Evolutionary conservation across 1,140 invertebrate species (phyloP).

Genomic region (Leguminivora glycinivorella): DNA sequence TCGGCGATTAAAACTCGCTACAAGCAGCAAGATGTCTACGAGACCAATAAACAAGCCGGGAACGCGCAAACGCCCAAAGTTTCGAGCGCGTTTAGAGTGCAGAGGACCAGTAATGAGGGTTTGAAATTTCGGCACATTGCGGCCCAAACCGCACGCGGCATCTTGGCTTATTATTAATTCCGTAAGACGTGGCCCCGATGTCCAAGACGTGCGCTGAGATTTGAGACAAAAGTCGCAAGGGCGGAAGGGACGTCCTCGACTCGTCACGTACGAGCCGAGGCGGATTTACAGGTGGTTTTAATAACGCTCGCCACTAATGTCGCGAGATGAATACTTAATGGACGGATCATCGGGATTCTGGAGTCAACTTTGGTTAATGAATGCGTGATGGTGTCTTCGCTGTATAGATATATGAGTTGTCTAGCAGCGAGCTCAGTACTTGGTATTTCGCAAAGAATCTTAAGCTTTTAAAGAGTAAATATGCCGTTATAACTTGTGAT

Average conservation of each 20-base stretch:
- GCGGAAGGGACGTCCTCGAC: constrained; percentile 53
- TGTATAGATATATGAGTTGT: constrained; percentile 17
- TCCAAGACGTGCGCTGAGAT: constrained; percentile 77
- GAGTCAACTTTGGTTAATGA: constrained; percentile 41
- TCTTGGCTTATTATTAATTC: constrained; percentile 79
- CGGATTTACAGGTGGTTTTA: constrained; percentile 78
- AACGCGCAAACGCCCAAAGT: constrained; percentile 70
- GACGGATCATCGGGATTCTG: constrained; percentile 64
- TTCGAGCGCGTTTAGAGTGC: constrained; percentile 71
- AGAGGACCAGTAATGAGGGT: constrained; percentile 75
- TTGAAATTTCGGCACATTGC: constrained; percentile 75
- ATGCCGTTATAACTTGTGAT: too few relatives aligned
- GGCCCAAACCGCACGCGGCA: constrained; percentile 71
- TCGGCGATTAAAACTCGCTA: constrained; percentile 68
- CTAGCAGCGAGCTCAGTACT: background rate
- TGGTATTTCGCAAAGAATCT: background rate
- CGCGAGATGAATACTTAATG: constrained; percentile 77
- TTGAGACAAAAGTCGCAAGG: constrained; percentile 74
- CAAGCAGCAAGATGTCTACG: constrained; percentile 62
- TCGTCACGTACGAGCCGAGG: constrained; percentile 59
- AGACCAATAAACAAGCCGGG: constrained; percentile 71
- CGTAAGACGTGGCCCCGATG: constrained; percentile 78
- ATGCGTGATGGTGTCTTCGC: constrained; percentile 28
- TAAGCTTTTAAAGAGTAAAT: background rate
- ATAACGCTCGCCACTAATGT: constrained; percentile 72